phyloP scores from a whole-genome alignment of 2,888 invertebrate genomes.

The Ophonus ardosiacus region DNA sequence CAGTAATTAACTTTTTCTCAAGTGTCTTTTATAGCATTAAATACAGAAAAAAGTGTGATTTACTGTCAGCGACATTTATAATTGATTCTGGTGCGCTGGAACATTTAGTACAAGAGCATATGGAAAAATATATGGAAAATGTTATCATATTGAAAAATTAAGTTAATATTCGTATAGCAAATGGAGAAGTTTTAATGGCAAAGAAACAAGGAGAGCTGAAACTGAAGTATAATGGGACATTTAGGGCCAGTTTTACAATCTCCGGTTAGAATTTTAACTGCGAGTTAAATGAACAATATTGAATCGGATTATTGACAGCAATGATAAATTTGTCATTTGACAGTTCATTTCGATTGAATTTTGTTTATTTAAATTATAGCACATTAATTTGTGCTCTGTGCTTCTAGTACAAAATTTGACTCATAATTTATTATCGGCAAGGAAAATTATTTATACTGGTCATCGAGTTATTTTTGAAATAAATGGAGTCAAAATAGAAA shows the following conservation, averaged over 20 bases:
- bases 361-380: no score
- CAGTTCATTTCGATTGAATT: no score
- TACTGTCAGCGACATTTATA: neutral
- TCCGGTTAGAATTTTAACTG: no score
- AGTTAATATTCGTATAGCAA: constrained; percentile 1
- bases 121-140: neutral
- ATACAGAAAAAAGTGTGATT: neutral
- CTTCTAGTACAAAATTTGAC: neutral
- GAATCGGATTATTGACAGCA: no score
- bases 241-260: no score
- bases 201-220: neutral
- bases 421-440: constrained; percentile 5
- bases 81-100: constrained; percentile 12
- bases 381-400: no score
- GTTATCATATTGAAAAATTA: neutral
- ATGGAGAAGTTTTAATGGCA: constrained; percentile 12
- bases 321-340: no score
- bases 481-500: neutral
- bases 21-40: neutral
- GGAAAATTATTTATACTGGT: neutral
- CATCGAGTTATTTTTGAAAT: neutral
- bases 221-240: neutral
- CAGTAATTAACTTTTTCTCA: neutral
- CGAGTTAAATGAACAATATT: no score
- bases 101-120: constrained; percentile 5